Percentiles rank a stretch among this genome's conserved stretches.
phyloP scores from a whole-genome alignment of 2,797 vertebrate genomes.

The Sylvilagus floridanus region DNA sequence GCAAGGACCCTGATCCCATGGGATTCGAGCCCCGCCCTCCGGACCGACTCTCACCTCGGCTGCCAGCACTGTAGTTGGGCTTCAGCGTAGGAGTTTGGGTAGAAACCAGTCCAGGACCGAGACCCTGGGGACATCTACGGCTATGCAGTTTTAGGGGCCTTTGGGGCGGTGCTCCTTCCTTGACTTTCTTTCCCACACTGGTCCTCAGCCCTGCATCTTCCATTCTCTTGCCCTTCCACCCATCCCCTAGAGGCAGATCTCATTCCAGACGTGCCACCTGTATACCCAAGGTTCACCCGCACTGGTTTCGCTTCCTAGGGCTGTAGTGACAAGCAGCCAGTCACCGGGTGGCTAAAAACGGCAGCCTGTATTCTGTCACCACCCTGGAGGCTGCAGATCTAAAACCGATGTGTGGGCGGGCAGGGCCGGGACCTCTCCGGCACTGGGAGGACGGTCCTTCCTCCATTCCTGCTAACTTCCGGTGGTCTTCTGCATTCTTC shows the following conservation, averaged over 20 bases:
- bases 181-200: background rate
- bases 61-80: background rate
- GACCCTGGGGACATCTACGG: background rate
- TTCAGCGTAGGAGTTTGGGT: fast-evolving
- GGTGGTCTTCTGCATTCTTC: background rate
- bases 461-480: background rate
- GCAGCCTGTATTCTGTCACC: fast-evolving
- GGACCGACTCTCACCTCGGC: background rate
- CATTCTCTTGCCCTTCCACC: background rate
- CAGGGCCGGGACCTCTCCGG: background rate
- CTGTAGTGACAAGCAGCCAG: background rate
- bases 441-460: background rate
- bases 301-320: background rate
- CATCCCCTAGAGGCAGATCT: background rate
- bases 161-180: background rate
- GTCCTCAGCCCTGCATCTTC: background rate
- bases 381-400: background rate
- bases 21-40: too few species aligned
- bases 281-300: background rate
- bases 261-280: background rate
- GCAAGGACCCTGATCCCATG: background rate
- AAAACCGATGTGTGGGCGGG: background rate
- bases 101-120: background rate
- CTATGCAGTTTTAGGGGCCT: background rate
- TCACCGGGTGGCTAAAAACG: background rate